Evolutionary conservation across 92 coral and sea anemone genomes (phyloP).

Genomic region (Pocillopora meandrina): DNA sequence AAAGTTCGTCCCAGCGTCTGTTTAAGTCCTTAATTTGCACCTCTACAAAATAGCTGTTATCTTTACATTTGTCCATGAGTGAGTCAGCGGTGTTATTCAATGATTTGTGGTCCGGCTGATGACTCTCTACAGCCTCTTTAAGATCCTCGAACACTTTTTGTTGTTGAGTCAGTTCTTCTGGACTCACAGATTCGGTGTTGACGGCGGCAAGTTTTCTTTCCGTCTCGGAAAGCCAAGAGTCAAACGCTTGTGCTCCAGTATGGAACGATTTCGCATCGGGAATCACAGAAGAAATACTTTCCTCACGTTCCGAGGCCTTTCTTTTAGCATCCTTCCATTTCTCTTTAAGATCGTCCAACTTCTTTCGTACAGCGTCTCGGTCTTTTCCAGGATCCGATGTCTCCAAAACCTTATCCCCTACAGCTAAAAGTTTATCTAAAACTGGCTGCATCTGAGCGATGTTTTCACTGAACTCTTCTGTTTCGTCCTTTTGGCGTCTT

Average conservation of each 20-base stretch:
- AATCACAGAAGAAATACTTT: conserved; percentile 59
- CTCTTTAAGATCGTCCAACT: conserved; percentile 76
- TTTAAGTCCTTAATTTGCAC: conserved; percentile 73
- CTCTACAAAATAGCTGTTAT: conserved; percentile 80
- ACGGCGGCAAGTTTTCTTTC: conserved; percentile 71
- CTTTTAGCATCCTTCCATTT: conserved; percentile 82
- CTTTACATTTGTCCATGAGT: conserved; percentile 80
- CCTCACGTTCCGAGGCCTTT: conserved; percentile 67
- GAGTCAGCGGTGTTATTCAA: conserved; percentile 78
- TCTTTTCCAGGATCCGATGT: conserved; percentile 81
- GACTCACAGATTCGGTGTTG: conserved; percentile 62
- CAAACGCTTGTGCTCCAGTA: conserved; percentile 54
- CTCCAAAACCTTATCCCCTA: conserved; percentile 84
- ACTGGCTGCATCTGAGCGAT: conserved; percentile 84
- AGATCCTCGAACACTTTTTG: conserved; percentile 71
- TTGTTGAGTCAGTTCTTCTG: conserved; percentile 72
- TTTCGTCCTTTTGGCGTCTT: conserved; percentile 83
- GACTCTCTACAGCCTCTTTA: conserved; percentile 83
- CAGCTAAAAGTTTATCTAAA: conserved; percentile 77
- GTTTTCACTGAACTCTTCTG: conserved; percentile 71
- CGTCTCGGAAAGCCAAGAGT: conserved; percentile 81
- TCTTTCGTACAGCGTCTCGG: conserved; percentile 65
- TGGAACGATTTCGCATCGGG: conserved; percentile 81
- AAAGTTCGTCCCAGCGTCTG: conserved; percentile 84
- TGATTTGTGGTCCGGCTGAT: conserved; percentile 69